Percentiles rank a stretch among this genome's conserved stretches.
phyloP scores from a whole-genome alignment of 2,888 invertebrate species.

The Epirrhoe alternata region DNA sequence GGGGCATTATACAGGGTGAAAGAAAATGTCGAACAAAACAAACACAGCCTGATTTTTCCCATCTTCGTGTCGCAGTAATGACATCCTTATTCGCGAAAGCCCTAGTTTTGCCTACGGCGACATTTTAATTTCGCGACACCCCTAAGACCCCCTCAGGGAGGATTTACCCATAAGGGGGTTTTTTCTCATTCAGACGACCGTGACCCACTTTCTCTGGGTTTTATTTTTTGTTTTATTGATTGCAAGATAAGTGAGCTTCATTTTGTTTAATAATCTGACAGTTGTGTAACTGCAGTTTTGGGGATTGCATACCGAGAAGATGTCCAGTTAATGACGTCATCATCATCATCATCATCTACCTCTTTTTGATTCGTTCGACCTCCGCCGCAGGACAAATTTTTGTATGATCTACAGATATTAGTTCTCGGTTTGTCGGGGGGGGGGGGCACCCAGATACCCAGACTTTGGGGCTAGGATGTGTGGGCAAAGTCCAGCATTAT shows the following conservation, averaged over 20 bases:
- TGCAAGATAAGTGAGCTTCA: constrained; percentile 10
- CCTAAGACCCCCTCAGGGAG: constrained; percentile 37
- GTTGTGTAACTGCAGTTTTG: constrained; percentile 10
- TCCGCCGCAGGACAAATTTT: too few species aligned
- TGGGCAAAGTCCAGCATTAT: too few species aligned
- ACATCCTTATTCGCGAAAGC: constrained; percentile 58
- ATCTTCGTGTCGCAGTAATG: constrained; percentile 52
- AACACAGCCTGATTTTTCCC: constrained; percentile 37
- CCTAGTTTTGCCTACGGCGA: constrained; percentile 63
- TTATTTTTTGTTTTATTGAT: constrained; percentile 26
- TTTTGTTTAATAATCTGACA: constrained; percentile 17
- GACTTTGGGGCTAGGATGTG: too few species aligned
- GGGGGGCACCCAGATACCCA: too few species aligned
- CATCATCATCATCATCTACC: not conserved
- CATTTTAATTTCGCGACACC: constrained; percentile 62
- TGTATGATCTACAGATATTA: too few species aligned
- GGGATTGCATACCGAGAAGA: not conserved
- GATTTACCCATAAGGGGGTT: constrained; percentile 48
- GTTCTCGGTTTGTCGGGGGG: too few species aligned
- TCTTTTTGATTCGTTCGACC: too few species aligned
- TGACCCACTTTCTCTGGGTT: constrained; percentile 57
- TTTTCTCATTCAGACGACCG: constrained; percentile 60
- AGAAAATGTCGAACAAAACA: constrained; percentile 26
- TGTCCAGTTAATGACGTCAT: not conserved
- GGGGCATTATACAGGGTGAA: constrained; percentile 9